These are phyloP conservation scores for Trematocara unimaculatum DNA, from an alignment of 2,113 vertebrate species.

Conservation along the genomic window DNA sequence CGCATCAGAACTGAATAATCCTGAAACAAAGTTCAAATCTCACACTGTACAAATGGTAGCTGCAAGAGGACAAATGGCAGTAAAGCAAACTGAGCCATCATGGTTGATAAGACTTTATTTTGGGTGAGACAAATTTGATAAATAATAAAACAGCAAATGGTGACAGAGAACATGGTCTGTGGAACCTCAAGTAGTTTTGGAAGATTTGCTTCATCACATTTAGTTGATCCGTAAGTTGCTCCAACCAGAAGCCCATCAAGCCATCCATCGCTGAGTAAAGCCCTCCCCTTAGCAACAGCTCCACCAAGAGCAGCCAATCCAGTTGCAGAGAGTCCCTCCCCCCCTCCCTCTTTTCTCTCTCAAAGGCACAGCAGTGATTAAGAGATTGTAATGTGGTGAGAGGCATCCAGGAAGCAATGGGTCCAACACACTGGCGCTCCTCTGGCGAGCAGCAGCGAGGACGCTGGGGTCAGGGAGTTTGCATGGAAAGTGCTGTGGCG, in stretches of 20 bases:
- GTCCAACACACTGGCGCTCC: neutral
- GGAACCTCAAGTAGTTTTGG: neutral
- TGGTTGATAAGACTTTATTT: neutral
- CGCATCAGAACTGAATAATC: neutral
- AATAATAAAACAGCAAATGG: neutral
- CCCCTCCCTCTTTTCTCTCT: neutral
- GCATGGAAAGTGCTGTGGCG: neutral
- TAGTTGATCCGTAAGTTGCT: neutral
- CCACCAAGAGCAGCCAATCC: conserved; percentile 51
- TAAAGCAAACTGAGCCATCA: neutral
- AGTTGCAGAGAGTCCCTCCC: neutral
- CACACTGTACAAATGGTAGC: neutral
- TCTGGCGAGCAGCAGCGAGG: neutral
- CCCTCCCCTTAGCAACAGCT: conserved; percentile 69
- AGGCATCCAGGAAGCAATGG: conserved; percentile 18
- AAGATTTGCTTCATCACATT: neutral
- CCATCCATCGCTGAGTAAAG: conserved; percentile 8
- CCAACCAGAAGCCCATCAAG: neutral
- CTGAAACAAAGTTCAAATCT: neutral
- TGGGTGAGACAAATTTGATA: neutral
- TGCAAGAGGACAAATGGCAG: neutral
- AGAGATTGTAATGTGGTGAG: conserved; percentile 31
- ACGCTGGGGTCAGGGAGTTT: neutral
- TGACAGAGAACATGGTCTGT: neutral
- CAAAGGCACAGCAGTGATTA: conserved; percentile 42